Evolutionary conservation across 2,113 vertebrate species (phyloP).

Genomic region (Papio anubis): DNA sequence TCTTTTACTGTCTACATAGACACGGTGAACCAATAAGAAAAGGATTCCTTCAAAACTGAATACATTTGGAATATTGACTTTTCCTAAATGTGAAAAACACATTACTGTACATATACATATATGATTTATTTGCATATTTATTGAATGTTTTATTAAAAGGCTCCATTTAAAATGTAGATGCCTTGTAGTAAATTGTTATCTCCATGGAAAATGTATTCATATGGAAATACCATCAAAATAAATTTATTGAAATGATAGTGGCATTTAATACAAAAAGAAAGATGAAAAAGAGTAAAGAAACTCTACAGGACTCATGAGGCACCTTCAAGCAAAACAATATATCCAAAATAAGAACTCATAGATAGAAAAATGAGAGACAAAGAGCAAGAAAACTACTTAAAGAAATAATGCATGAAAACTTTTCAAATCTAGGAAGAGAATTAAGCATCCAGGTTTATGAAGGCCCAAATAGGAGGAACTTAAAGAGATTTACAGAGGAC

Average conservation of each 20-base stretch:
- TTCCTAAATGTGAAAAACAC: slow-evolving; percentile 47
- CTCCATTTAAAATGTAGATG: slow-evolving; percentile 49
- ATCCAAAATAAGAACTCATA: background rate
- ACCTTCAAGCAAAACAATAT: background rate
- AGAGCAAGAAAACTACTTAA: background rate
- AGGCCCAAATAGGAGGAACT: background rate
- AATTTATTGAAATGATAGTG: slow-evolving; percentile 68
- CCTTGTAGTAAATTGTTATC: slow-evolving; percentile 61
- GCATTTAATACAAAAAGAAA: slow-evolving; percentile 18
- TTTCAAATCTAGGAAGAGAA: background rate
- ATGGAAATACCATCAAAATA: slow-evolving; percentile 37
- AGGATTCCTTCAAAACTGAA: slow-evolving; percentile 45
- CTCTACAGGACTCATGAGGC: rapidly evolving
- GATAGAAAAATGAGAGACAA: background rate
- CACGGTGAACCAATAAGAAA: slow-evolving; percentile 3
- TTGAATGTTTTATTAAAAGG: slow-evolving; percentile 64
- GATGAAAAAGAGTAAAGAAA: background rate
- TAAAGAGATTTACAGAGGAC: background rate
- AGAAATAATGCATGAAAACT: background rate
- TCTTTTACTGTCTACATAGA: slow-evolving; percentile 37
- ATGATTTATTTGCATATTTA: slow-evolving; percentile 51
- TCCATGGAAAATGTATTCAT: slow-evolving; percentile 54
- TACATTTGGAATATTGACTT: slow-evolving; percentile 45
- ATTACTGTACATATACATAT: slow-evolving; percentile 46
- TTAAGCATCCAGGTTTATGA: background rate